These are phyloP conservation scores for Podotricha telesiphe DNA, from an alignment of 2,888 invertebrate genomes.

Conservation along the genomic window DNA sequence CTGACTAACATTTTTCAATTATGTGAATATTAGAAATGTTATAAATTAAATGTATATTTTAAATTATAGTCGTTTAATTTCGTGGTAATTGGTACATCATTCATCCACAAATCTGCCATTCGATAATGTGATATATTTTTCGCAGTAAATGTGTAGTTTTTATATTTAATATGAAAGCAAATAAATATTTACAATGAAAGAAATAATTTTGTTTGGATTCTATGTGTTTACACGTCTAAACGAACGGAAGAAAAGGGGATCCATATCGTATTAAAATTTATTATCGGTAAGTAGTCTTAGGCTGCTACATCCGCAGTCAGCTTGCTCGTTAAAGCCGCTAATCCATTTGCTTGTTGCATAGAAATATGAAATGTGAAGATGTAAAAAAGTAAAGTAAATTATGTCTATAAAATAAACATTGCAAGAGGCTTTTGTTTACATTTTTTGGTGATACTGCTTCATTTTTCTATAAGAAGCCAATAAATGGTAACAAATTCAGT, in stretches of 20 bases:
- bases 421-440: neutral
- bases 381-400: conserved; percentile 30
- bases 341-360: conserved; percentile 51
- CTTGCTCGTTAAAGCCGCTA: conserved; percentile 51
- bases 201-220: neutral
- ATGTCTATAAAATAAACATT: conserved; percentile 20
- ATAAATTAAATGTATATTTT: no score
- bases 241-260: conserved; percentile 9
- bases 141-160: no score
- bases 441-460: neutral
- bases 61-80: no score
- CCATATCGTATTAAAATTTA: conserved; percentile 24
- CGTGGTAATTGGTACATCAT: no score
- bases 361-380: conserved; percentile 33
- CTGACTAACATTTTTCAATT: no score
- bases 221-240: neutral
- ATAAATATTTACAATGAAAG: neutral
- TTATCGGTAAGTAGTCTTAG: conserved; percentile 22
- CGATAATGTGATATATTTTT: no score
- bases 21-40: no score
- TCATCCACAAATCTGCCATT: no score
- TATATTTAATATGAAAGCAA: no score
- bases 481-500: no score
- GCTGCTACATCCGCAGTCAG: conserved; percentile 45
- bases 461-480: neutral